phyloP scores from a whole-genome alignment of 2,113 vertebrate species.

The Petrocephalus zakoni region DNA sequence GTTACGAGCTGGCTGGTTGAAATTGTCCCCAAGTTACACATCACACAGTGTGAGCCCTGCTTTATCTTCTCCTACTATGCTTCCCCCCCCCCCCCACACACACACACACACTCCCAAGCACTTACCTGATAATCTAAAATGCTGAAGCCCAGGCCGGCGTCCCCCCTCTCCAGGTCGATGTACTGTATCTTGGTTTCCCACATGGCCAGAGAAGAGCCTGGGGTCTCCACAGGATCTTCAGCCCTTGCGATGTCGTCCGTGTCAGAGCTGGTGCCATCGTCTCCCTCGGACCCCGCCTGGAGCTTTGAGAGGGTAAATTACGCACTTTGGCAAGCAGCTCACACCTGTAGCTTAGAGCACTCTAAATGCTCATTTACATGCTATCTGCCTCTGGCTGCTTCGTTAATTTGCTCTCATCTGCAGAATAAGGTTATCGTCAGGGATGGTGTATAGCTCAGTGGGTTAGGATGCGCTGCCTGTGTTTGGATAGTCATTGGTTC shows the following conservation, averaged over 20 bases:
- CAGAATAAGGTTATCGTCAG: not conserved
- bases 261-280: conserved; percentile 60
- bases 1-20: not conserved
- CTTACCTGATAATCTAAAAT: conserved; percentile 95
- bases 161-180: conserved; percentile 82
- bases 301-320: conserved; percentile 35
- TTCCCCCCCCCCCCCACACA: too few relatives aligned
- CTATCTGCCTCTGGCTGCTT: not conserved
- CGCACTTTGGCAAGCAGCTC: not conserved
- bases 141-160: conserved; percentile 87
- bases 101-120: conserved; percentile 36
- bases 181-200: conserved; percentile 80
- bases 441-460: not conserved
- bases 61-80: not conserved
- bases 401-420: not conserved
- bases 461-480: too few relatives aligned
- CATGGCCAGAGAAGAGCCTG: conserved; percentile 76
- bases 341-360: not conserved
- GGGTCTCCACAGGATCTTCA: conserved; percentile 56
- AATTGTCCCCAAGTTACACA: not conserved
- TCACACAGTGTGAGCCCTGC: not conserved
- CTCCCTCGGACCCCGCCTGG: conserved; percentile 47
- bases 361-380: not conserved
- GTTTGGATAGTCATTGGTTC: not conserved
- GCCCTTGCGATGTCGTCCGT: conserved; percentile 42